These are phyloP conservation scores for Penaeus indicus DNA, from an alignment of 1,140 invertebrate genomes.

Conservation along the genomic window DNA sequence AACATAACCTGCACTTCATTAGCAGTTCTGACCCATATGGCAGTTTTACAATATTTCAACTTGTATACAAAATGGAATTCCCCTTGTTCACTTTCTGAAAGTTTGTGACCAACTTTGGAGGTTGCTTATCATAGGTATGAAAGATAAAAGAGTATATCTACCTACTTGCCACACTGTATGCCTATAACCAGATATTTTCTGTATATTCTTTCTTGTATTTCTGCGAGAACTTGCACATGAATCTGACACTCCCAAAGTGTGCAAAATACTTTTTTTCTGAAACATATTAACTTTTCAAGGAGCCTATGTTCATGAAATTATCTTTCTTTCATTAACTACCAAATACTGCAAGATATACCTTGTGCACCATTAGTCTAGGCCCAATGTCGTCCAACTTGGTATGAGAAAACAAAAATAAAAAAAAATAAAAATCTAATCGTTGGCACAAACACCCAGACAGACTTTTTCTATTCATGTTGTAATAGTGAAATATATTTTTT, in stretches of 20 bases:
- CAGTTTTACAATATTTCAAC: neutral
- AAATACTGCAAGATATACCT: neutral
- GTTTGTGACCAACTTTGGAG: conserved; percentile 34
- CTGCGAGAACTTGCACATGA: too few species aligned
- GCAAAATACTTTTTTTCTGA: too few species aligned
- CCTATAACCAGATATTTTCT: conserved; percentile 5
- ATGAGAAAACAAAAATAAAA: too few species aligned
- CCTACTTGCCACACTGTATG: conserved; percentile 27
- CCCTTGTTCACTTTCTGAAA: neutral
- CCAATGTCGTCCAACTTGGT: neutral
- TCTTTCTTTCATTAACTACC: too few species aligned
- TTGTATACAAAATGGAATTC: conserved; percentile 26
- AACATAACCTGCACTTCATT: conserved; percentile 43
- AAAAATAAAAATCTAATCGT: neutral
- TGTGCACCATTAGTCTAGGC: neutral
- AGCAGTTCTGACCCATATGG: conserved; percentile 8
- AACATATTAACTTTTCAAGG: too few species aligned
- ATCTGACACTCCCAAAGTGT: too few species aligned
- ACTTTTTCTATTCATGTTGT: neutral
- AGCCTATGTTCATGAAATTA: too few species aligned
- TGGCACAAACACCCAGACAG: conserved; percentile 16
- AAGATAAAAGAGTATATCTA: conserved; percentile 26
- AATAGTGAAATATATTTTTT: neutral
- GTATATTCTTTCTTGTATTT: too few species aligned
- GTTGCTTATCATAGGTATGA: neutral